phyloP scores from a whole-genome alignment of 2,797 vertebrate species.

The Trachops cirrhosus region DNA sequence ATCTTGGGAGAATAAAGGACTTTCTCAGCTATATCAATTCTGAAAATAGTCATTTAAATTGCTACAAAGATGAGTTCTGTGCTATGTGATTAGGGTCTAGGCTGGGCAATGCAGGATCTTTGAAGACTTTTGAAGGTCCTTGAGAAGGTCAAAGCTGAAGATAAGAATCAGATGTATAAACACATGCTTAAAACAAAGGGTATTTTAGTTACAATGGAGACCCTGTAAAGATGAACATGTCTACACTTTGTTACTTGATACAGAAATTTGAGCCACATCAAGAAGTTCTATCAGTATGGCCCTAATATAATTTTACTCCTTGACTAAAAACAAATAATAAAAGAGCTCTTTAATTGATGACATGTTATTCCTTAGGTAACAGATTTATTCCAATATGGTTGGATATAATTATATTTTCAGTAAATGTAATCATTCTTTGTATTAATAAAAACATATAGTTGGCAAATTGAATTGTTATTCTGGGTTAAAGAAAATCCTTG shows the following conservation, averaged over 20 bases:
- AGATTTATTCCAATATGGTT: neutral
- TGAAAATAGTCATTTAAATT: neutral
- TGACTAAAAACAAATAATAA: neutral
- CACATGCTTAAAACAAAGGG: neutral
- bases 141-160: neutral
- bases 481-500: conserved; percentile 34
- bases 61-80: neutral
- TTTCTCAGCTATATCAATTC: conserved; percentile 2
- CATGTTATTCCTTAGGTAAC: neutral
- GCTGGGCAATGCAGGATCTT: neutral
- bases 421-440: neutral
- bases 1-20: neutral
- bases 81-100: neutral
- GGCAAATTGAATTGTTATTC: neutral
- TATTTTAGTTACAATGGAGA: neutral
- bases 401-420: neutral
- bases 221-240: neutral
- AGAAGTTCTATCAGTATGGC: neutral
- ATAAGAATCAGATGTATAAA: neutral
- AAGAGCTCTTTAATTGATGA: neutral
- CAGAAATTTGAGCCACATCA: neutral
- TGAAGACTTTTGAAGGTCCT: neutral
- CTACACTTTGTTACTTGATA: neutral
- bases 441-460: neutral
- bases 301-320: neutral